Conservation (phyloP, 2,888 invertebrate species). For the Lamellibrachia satsuma region DNA sequence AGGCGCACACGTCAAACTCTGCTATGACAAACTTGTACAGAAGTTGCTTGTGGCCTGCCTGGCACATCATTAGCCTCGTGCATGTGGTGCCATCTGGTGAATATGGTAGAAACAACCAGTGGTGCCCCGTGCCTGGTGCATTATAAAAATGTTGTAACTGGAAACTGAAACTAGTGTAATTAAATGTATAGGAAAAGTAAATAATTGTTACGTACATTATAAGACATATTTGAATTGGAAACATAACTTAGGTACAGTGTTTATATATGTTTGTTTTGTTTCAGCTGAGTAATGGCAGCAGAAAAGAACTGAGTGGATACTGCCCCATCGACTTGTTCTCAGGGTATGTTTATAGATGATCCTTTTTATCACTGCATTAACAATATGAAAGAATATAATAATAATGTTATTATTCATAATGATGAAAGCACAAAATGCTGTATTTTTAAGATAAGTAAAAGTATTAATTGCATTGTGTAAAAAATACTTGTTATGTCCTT, state of each 20-base stretch:
- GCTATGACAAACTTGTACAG: background rate
- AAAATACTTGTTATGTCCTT: background rate
- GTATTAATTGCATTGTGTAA: too few species aligned
- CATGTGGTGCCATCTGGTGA: background rate
- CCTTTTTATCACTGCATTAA: background rate
- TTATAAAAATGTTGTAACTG: background rate
- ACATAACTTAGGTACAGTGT: background rate
- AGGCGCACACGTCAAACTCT: too few species aligned
- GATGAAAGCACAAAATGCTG: background rate
- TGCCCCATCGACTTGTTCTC: constrained; percentile 23
- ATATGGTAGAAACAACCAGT: background rate
- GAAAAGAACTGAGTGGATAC: constrained; percentile 22
- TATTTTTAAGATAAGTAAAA: background rate
- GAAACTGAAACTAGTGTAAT: background rate
- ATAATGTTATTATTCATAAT: background rate
- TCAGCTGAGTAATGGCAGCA: constrained; percentile 33
- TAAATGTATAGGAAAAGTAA: background rate
- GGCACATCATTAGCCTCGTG: background rate
- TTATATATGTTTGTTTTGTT: constrained; percentile 33
- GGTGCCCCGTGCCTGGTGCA: background rate
- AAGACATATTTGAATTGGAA: background rate
- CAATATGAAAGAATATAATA: background rate
- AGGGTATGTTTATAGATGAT: background rate
- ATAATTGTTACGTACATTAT: background rate
- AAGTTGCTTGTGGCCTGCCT: background rate